These are phyloP conservation scores for Heterochromis multidens DNA, from an alignment of 2,113 vertebrate genomes.

Conservation along the genomic window DNA sequence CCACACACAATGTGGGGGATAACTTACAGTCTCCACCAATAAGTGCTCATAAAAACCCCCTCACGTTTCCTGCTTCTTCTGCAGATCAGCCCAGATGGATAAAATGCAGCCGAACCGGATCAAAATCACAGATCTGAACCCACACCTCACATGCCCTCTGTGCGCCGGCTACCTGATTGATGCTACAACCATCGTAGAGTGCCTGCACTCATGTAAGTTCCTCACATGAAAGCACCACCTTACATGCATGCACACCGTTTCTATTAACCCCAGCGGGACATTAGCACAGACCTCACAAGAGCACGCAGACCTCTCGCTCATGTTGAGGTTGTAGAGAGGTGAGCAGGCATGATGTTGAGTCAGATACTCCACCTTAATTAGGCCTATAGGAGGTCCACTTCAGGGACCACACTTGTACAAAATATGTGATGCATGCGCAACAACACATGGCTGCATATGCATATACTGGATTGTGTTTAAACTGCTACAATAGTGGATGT, in stretches of 20 bases:
- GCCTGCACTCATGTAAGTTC: conserved; percentile 92
- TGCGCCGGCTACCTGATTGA: conserved; percentile 94
- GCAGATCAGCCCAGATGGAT: conserved; percentile 71
- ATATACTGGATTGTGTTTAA: background rate
- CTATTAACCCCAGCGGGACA: background rate
- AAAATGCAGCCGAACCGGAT: conserved; percentile 79
- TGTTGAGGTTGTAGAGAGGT: background rate
- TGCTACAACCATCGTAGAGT: conserved; percentile 93
- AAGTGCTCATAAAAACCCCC: background rate
- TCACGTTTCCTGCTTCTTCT: background rate
- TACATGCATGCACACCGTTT: background rate
- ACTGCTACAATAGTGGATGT: background rate
- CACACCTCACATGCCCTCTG: conserved; percentile 79
- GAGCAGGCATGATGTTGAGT: background rate
- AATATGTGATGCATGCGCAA: background rate
- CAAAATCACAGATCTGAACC: conserved; percentile 78
- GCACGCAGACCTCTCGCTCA: background rate
- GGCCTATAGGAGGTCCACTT: background rate
- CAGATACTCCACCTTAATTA: background rate
- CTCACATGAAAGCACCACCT: background rate
- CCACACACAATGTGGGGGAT: background rate
- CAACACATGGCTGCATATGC: background rate
- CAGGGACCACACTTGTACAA: background rate
- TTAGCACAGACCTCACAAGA: background rate
- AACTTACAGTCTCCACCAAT: background rate